phyloP scores from a whole-genome alignment of 2,113 vertebrate genomes.

The Perca flavescens region DNA sequence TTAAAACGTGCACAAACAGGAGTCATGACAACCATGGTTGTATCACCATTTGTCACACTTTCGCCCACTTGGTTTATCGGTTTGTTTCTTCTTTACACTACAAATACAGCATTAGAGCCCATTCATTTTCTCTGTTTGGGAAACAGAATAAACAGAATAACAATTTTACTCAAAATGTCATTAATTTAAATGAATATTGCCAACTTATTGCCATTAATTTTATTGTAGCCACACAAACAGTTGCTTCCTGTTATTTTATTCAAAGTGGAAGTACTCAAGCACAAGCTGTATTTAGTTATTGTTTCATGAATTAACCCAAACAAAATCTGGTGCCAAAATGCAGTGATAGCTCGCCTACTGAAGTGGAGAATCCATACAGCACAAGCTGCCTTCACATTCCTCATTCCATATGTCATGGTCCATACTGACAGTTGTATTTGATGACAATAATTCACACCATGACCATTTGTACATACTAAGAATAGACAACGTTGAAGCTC shows the following conservation, averaged over 20 bases:
- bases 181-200: background rate
- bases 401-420: conserved; percentile 32
- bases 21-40: background rate
- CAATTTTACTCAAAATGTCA: background rate
- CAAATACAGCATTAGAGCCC: background rate
- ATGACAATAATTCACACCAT: conserved; percentile 51
- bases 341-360: conserved; percentile 32
- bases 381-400: conserved; percentile 45
- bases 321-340: conserved; percentile 15
- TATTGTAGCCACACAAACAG: background rate
- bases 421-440: conserved; percentile 43
- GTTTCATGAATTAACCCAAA: background rate
- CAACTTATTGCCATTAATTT: background rate
- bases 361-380: conserved; percentile 32
- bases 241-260: background rate
- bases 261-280: background rate
- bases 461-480: conserved; percentile 32
- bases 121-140: background rate
- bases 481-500: conserved; percentile 35
- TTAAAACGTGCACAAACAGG: background rate
- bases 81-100: conserved; percentile 3
- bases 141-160: background rate
- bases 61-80: background rate
- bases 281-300: background rate
- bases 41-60: background rate